Evolutionary conservation across 2,113 vertebrate genomes (phyloP).

Genomic region (Arenaria interpres): DNA sequence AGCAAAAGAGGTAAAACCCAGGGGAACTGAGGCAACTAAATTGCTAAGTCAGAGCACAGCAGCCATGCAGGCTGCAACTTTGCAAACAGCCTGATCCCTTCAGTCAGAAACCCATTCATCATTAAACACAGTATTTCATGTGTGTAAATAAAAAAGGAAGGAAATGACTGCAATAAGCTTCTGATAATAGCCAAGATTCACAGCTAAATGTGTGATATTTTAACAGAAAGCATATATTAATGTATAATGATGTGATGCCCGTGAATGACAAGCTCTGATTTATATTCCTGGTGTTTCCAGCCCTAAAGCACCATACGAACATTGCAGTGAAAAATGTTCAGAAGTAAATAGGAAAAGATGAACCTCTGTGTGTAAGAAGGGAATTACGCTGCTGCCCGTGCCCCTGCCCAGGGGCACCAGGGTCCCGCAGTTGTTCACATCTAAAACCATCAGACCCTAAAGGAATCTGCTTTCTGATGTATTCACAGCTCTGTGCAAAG

Average conservation of each 20-base stretch:
- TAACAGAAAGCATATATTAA: neutral
- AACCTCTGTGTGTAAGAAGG: constrained; percentile 66
- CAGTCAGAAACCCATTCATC: neutral
- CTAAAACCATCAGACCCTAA: neutral
- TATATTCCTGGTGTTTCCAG: constrained; percentile 71
- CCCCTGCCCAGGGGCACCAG: neutral
- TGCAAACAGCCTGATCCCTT: neutral
- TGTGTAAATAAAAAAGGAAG: neutral
- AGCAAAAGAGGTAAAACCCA: constrained; percentile 67
- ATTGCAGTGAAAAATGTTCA: constrained; percentile 43
- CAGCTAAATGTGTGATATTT: neutral
- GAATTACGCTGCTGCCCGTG: neutral
- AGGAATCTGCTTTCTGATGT: neutral
- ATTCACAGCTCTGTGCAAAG: neutral
- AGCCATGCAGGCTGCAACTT: neutral
- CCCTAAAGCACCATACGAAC: constrained; percentile 67
- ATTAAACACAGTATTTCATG: neutral
- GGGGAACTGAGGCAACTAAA: neutral
- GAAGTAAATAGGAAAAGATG: constrained; percentile 39
- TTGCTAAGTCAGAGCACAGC: neutral
- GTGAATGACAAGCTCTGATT: neutral
- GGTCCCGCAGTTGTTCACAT: accelerated
- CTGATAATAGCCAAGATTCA: neutral
- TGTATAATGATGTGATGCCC: neutral
- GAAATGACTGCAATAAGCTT: neutral